A percentile compares a stretch with the other conserved stretches of the same genome.
These are phyloP conservation scores for Intellagama lesueurii DNA, from an alignment of 2,797 vertebrate species.

Conservation along the genomic window DNA sequence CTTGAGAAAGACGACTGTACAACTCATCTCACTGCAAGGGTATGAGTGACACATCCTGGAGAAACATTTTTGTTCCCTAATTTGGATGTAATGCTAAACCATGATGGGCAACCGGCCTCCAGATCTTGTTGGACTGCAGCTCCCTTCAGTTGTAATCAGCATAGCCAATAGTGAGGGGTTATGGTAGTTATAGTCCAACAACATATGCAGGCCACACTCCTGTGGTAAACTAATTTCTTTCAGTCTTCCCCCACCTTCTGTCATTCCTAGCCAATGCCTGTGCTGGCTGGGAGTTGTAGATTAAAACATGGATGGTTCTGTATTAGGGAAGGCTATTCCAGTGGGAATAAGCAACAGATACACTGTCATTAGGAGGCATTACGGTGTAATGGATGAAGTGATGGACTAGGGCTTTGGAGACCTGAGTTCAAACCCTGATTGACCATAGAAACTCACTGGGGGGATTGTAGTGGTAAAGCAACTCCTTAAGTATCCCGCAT, in stretches of 20 bases:
- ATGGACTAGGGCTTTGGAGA: no score
- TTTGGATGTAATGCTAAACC: not conserved
- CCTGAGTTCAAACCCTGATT: no score
- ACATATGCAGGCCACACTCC: not conserved
- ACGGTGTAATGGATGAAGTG: no score
- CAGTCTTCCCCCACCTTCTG: not conserved
- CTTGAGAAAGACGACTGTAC: not conserved
- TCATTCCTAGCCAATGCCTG: not conserved
- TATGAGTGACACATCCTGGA: constrained; percentile 7
- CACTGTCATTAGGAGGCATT: no score
- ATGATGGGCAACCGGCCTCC: not conserved
- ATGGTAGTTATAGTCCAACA: no score
- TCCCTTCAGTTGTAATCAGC: not conserved
- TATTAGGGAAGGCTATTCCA: not conserved
- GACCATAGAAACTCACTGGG: no score
- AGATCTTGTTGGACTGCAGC: not conserved
- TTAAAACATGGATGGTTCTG: not conserved
- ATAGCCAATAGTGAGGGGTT: no score
- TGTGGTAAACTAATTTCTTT: not conserved
- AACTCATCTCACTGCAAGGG: not conserved
- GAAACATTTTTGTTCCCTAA: not conserved
- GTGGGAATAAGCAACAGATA: not conserved
- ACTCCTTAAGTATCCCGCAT: no score
- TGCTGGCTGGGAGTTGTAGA: not conserved
- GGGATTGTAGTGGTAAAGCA: no score